phyloP scores from a whole-genome alignment of 2,113 vertebrate genomes.

The Clarias gariepinus region DNA sequence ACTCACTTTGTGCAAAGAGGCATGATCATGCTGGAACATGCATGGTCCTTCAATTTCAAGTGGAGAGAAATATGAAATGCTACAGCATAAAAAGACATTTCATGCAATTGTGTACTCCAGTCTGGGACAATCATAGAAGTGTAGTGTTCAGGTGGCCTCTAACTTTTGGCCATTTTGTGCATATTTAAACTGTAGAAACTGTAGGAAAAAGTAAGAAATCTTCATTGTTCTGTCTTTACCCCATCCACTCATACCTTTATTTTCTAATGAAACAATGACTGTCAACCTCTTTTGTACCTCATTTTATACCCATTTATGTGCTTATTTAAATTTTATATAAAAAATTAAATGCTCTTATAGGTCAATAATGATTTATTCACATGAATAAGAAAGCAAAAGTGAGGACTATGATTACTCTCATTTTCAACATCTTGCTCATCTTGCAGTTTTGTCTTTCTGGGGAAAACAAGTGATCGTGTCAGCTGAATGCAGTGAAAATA shows the following conservation, averaged over 20 bases:
- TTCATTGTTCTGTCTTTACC: background rate
- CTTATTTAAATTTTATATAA: background rate
- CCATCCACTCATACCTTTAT: background rate
- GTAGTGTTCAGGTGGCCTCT: background rate
- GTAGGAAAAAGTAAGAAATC: background rate
- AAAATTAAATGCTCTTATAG: background rate
- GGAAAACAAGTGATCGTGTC: constrained; percentile 28
- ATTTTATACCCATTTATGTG: background rate
- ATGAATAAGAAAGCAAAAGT: background rate
- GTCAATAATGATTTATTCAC: background rate
- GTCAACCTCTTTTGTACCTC: background rate
- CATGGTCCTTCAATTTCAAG: background rate
- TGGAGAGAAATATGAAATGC: background rate
- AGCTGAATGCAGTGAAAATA: constrained; percentile 31
- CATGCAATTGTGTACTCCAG: background rate
- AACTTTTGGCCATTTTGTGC: background rate
- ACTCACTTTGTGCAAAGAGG: background rate
- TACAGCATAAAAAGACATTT: background rate
- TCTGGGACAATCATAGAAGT: background rate
- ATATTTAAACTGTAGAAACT: background rate
- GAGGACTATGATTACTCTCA: constrained; percentile 6
- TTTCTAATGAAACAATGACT: background rate
- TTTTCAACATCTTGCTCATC: constrained; percentile 9
- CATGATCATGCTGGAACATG: background rate
- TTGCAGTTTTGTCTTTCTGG: constrained; percentile 6